phyloP scores from a whole-genome alignment of 2,888 invertebrate genomes.

The Imbricaverruca yamaguchii region DNA sequence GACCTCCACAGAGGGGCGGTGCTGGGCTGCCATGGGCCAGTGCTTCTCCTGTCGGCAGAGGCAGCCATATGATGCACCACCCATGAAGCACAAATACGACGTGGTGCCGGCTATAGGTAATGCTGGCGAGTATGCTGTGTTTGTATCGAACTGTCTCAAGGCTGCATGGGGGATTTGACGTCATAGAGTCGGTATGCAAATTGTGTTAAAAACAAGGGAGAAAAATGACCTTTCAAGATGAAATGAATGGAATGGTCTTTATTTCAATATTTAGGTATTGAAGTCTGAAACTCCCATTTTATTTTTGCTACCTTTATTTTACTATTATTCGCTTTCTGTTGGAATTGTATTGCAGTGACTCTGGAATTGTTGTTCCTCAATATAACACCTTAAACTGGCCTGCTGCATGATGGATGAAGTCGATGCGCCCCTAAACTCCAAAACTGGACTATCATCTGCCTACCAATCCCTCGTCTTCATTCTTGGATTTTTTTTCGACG shows the following conservation, averaged over 20 bases:
- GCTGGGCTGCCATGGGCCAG: neutral
- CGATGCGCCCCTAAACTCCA: too few relatives aligned
- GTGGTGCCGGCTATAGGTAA: neutral
- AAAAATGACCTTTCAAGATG: neutral
- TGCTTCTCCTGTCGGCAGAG: neutral
- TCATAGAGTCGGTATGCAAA: neutral
- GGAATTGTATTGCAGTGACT: too few relatives aligned
- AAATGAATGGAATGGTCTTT: too few relatives aligned
- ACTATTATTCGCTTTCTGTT: too few relatives aligned
- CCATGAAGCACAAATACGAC: slow-evolving; percentile 5
- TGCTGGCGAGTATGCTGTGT: too few relatives aligned
- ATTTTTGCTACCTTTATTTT: too few relatives aligned
- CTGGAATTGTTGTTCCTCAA: too few relatives aligned
- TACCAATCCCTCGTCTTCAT: too few relatives aligned
- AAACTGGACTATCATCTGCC: too few relatives aligned
- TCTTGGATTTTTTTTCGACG: too few relatives aligned
- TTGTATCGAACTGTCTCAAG: neutral
- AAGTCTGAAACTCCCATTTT: neutral
- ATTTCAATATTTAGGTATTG: neutral
- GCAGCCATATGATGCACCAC: neutral
- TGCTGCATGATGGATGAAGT: too few relatives aligned
- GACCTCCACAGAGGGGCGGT: neutral
- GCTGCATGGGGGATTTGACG: neutral
- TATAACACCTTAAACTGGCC: too few relatives aligned
- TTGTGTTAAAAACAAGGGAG: neutral